A percentile compares a stretch with the other conserved stretches of the same genome.
These are phyloP conservation scores for Mayetiola destructor DNA, from an alignment of 2,888 invertebrate genomes.

Conservation along the genomic window DNA sequence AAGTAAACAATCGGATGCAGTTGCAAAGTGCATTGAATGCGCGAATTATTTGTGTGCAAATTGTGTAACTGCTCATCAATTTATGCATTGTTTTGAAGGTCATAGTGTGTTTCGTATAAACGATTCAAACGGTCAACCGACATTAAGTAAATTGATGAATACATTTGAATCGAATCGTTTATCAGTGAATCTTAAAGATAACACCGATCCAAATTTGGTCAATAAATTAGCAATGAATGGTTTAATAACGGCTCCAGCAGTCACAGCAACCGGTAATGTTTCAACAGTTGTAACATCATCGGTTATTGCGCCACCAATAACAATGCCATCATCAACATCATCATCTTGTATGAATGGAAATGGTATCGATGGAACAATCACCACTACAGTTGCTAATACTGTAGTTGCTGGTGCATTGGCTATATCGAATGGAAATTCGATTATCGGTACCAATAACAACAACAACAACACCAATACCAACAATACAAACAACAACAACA, in stretches of 20 bases:
- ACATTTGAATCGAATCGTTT: slow-evolving; percentile 14
- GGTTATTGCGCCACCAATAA: not conserved
- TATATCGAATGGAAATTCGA: not conserved
- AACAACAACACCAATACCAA: not conserved
- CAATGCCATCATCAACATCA: not conserved
- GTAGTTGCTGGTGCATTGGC: not conserved
- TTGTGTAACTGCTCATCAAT: slow-evolving; percentile 97
- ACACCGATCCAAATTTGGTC: not conserved
- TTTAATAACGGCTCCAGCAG: slow-evolving; percentile 2
- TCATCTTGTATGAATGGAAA: not conserved
- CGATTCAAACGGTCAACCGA: slow-evolving; percentile 22
- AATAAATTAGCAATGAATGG: slow-evolving; percentile 12
- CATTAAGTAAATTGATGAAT: slow-evolving; percentile 15
- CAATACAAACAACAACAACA: not conserved
- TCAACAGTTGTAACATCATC: not conserved
- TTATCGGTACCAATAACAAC: not conserved
- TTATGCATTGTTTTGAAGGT: slow-evolving; percentile 97
- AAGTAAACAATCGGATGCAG: slow-evolving; percentile 84
- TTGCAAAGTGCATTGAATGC: slow-evolving; percentile 92
- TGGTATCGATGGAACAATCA: not conserved
- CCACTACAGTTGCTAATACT: not conserved
- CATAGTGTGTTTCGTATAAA: slow-evolving; percentile 60
- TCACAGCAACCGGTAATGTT: not conserved
- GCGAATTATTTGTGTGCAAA: slow-evolving; percentile 90
- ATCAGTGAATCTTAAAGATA: slow-evolving; percentile 14